phyloP scores from a whole-genome alignment of 2,888 invertebrate species.

The Tinea pellionella region DNA sequence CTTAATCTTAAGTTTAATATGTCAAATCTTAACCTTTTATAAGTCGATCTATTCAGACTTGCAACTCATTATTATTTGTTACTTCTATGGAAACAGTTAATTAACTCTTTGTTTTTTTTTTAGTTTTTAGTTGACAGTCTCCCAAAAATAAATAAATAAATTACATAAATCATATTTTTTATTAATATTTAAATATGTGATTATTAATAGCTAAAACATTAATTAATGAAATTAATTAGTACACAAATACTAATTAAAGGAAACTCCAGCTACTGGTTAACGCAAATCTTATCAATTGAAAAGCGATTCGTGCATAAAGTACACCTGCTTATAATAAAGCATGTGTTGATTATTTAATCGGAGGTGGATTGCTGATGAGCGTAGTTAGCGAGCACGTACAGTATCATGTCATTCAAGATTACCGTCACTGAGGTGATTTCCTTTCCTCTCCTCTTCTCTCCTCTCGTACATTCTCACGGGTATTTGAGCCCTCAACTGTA shows the following conservation, averaged over 20 bases:
- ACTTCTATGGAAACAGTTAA: neutral
- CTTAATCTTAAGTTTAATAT: slow-evolving; percentile 60
- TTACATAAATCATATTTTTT: too few species aligned
- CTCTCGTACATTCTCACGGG: slow-evolving; percentile 58
- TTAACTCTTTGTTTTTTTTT: too few species aligned
- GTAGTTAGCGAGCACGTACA: slow-evolving; percentile 24
- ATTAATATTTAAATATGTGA: too few species aligned
- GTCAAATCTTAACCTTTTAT: slow-evolving; percentile 27
- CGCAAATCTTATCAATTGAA: neutral
- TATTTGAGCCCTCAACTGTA: slow-evolving; percentile 58
- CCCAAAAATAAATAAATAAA: too few species aligned
- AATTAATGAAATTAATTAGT: too few species aligned
- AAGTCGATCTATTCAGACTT: neutral
- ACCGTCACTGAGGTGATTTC: slow-evolving; percentile 20
- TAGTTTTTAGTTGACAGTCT: too few species aligned
- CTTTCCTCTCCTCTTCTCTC: slow-evolving; percentile 25
- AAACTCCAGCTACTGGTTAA: too few species aligned
- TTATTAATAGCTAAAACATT: too few species aligned
- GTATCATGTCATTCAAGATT: slow-evolving; percentile 54
- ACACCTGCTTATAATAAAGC: neutral
- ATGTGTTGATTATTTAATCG: slow-evolving; percentile 34
- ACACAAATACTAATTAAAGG: too few species aligned
- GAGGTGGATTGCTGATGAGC: slow-evolving; percentile 39
- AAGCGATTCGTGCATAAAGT: neutral
- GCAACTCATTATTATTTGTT: neutral